These are phyloP conservation scores for Drepana falcataria DNA, from an alignment of 2,888 invertebrate species.

Conservation along the genomic window DNA sequence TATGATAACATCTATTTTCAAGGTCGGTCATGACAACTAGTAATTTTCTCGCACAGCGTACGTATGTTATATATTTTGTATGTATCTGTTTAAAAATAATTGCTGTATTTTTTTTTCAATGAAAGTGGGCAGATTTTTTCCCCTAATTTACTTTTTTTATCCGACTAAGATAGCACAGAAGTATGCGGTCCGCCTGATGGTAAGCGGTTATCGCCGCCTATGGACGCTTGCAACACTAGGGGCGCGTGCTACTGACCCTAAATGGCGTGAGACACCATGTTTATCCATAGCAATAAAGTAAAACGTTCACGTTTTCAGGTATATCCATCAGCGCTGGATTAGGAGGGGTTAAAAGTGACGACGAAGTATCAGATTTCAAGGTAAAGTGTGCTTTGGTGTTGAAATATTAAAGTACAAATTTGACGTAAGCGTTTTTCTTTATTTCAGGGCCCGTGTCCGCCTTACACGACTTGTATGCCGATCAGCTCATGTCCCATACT, in stretches of 20 bases:
- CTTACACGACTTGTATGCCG: conserved; percentile 72
- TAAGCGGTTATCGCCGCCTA: too few species aligned
- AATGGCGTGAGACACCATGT: too few species aligned
- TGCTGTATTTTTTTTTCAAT: too few species aligned
- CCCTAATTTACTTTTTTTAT: too few species aligned
- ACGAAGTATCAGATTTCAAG: conserved; percentile 31
- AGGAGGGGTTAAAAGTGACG: conserved; percentile 35
- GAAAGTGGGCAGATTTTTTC: too few species aligned
- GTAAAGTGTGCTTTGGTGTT: conserved; percentile 23
- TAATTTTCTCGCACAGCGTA: conserved; percentile 9
- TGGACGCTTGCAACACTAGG: too few species aligned
- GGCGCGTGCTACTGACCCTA: too few species aligned
- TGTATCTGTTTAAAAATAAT: too few species aligned
- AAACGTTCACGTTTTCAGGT: conserved; percentile 25
- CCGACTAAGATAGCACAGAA: too few species aligned
- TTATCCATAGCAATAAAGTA: background rate
- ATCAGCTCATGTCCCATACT: conserved; percentile 77
- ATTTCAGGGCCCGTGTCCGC: conserved; percentile 62
- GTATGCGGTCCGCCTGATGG: too few species aligned
- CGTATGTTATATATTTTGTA: background rate
- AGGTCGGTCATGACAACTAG: conserved; percentile 26
- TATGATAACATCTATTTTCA: conserved; percentile 39
- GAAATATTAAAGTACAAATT: background rate
- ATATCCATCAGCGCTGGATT: conserved; percentile 55
- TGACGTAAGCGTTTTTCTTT: background rate